Evolutionary conservation across 2,888 invertebrate genomes (phyloP).

Genomic region (Pyrrhosoma nymphula): DNA sequence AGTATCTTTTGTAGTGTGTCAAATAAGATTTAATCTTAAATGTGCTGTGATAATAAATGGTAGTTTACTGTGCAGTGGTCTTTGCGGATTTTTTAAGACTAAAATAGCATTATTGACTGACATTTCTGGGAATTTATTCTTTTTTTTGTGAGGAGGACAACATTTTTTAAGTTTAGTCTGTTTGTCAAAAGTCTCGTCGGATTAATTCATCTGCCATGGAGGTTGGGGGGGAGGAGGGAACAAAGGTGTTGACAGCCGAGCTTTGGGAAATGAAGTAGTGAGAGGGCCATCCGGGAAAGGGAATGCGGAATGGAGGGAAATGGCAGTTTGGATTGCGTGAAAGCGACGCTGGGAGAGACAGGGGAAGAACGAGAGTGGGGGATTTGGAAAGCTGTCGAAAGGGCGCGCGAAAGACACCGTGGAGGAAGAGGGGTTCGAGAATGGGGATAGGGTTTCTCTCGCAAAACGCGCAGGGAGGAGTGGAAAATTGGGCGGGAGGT

Average conservation of each 20-base stretch:
- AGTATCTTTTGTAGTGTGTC: too few relatives aligned
- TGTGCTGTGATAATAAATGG: too few relatives aligned
- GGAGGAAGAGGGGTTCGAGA: background rate
- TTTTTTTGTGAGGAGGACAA: background rate
- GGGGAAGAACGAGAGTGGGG: background rate
- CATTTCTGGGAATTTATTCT: background rate
- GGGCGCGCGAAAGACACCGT: background rate
- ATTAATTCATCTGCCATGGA: background rate
- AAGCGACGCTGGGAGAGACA: background rate
- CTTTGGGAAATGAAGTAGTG: too few relatives aligned
- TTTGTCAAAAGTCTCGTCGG: background rate
- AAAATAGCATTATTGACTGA: too few relatives aligned
- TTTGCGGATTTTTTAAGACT: too few relatives aligned
- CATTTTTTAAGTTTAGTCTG: background rate
- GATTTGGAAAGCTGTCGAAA: background rate
- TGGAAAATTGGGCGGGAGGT: background rate
- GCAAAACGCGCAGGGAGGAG: background rate
- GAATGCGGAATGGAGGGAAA: background rate
- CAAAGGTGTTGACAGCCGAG: background rate
- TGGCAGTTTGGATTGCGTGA: constrained; percentile 18
- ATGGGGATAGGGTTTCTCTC: background rate
- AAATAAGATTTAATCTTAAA: too few relatives aligned
- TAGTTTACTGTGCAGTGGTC: too few relatives aligned
- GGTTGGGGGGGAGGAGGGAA: background rate
- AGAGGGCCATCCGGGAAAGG: background rate